Evolutionary conservation across 1,140 invertebrate species (phyloP), one percentile per base, ranked within the genome.

Genomic region (Drosophila dunni): DNA sequence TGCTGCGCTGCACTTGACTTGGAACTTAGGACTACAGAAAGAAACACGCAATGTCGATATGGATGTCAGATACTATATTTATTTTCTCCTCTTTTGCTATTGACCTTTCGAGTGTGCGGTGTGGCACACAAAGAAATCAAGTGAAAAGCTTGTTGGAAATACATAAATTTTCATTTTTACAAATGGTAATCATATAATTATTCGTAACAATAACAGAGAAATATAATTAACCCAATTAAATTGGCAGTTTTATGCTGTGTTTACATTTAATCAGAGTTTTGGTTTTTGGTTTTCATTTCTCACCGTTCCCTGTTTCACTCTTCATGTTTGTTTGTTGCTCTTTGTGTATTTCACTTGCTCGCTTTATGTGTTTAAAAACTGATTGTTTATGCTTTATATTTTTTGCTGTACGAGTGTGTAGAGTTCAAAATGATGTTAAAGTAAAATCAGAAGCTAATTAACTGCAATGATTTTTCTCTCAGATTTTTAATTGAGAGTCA

Each of bases 201-300:
- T 54, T 9, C 38, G 40, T 24, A 54, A 45, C 50, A 54, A 45
- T 38, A 54, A 17, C 44, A 61, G 6, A 54, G 9, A 53, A 42
- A 11, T 34, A 54, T 29, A 71, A 71, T 65, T 71, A 71, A 72
- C 69, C 62, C 62, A 58, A 72, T 72, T 66, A 66, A 66, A 51
- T 58, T 38, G 62, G 42, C 62, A 48, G 29, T 72, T 72, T 66
- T 51, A 58, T 71, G 50, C 51, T 56, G 61, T 70, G 60, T 66
- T 72, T 72, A 66, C 62, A 45, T 66, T 66, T 57, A 72, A 66
- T 72, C 62, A 57, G 29, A 51, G 36, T 65, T 65, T 65, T 56
- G 24, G 24, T 38, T 51, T 40, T 61, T 58, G 11, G 40, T 29
- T 46, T 17, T 38, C 40, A 9, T 53, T 63, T 54, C 54, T 56